Conservation (phyloP, 2,888 invertebrate species). For the Petrolisthes manimaculis region DNA sequence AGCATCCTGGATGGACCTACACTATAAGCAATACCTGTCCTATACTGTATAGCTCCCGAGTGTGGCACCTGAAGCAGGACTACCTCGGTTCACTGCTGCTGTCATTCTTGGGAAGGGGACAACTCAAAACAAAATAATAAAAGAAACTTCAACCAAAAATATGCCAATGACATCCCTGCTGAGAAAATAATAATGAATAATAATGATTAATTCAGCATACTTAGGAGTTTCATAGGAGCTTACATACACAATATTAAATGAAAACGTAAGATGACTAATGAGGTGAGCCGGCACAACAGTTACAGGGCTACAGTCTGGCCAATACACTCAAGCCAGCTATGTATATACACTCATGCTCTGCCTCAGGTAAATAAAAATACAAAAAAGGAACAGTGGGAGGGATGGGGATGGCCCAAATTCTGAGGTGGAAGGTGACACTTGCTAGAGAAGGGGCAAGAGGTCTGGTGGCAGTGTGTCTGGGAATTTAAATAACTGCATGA, state of each 20-base stretch:
- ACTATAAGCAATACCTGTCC: too few relatives aligned
- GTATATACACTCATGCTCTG: slow-evolving; percentile 60
- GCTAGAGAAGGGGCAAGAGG: too few relatives aligned
- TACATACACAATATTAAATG: slow-evolving; percentile 17
- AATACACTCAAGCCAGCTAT: slow-evolving; percentile 46
- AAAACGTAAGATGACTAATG: not conserved
- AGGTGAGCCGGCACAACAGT: not conserved
- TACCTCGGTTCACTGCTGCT: too few relatives aligned
- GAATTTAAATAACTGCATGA: too few relatives aligned
- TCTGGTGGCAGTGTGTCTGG: too few relatives aligned
- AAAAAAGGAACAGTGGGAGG: not conserved
- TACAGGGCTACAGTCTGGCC: slow-evolving; percentile 48
- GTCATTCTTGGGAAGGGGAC: too few relatives aligned
- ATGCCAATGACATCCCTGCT: not conserved
- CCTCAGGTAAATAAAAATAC: slow-evolving; percentile 28
- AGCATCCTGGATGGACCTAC: too few relatives aligned
- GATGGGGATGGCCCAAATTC: slow-evolving; percentile 39
- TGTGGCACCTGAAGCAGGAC: too few relatives aligned
- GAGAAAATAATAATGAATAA: not conserved
- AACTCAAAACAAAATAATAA: not conserved
- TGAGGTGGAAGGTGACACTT: slow-evolving; percentile 14
- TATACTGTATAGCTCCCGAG: too few relatives aligned
- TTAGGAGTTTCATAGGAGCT: slow-evolving; percentile 62
- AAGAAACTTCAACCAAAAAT: not conserved
- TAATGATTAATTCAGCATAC: slow-evolving; percentile 36